Conservation (phyloP, 1,140 invertebrate species). For the Helicoverpa zea region DNA sequence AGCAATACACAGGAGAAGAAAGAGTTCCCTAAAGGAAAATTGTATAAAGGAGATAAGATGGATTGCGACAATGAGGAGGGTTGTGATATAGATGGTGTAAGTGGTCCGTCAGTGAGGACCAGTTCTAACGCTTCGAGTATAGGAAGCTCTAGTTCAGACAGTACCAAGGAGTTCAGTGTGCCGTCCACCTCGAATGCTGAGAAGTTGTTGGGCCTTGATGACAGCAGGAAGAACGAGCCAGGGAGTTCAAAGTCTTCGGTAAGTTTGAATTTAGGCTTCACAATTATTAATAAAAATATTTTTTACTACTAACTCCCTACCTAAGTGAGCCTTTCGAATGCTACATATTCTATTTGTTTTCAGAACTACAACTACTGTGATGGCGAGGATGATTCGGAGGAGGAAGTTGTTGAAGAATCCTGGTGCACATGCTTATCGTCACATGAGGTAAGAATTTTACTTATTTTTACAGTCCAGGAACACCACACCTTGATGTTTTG, state of each 20-base stretch:
- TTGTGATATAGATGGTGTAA: constrained; percentile 64
- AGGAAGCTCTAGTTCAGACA: constrained; percentile 72
- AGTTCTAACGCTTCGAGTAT: constrained; percentile 78
- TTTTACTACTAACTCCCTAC: too few species aligned
- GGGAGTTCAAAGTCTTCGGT: constrained; percentile 70
- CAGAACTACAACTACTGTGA: constrained; percentile 73
- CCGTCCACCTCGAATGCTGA: constrained; percentile 82
- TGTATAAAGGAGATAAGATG: constrained; percentile 76
- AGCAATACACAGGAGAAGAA: constrained; percentile 76
- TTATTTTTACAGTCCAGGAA: background rate
- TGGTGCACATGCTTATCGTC: constrained; percentile 81
- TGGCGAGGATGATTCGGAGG: constrained; percentile 75
- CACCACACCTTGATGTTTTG: too few species aligned
- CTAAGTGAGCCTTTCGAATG: background rate
- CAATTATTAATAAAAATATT: too few species aligned
- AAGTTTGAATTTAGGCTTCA: constrained; percentile 37
- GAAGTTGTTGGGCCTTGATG: constrained; percentile 72
- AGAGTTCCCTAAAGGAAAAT: constrained; percentile 78
- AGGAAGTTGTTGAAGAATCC: constrained; percentile 70
- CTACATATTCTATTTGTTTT: constrained; percentile 46
- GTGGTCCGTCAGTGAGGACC: constrained; percentile 66
- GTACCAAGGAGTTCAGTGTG: constrained; percentile 73
- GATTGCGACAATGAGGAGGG: constrained; percentile 65
- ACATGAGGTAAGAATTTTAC: constrained; percentile 66
- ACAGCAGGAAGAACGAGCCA: constrained; percentile 64